These are phyloP conservation scores for Crossocerus cetratus DNA, from an alignment of 2,888 invertebrate species.

Conservation along the genomic window DNA sequence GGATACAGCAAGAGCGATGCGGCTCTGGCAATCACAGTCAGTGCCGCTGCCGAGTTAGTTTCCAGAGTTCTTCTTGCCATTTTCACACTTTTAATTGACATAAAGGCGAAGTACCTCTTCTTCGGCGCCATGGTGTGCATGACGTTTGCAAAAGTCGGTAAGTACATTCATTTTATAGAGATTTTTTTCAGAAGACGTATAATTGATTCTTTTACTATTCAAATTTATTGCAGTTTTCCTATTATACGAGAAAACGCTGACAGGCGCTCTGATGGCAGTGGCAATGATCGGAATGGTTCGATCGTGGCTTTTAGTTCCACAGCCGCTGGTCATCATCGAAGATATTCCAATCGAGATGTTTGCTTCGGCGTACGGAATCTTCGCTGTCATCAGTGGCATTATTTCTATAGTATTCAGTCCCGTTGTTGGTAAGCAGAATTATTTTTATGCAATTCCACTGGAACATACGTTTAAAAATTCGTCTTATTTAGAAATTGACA, in stretches of 20 bases:
- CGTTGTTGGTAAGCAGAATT: conserved; percentile 80
- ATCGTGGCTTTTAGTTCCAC: conserved; percentile 84
- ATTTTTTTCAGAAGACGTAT: not conserved
- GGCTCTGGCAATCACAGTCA: conserved; percentile 84
- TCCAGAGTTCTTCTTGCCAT: conserved; percentile 82
- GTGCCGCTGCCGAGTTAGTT: conserved; percentile 83
- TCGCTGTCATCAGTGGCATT: conserved; percentile 84
- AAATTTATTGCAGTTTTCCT: conserved; percentile 78
- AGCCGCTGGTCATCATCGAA: conserved; percentile 85
- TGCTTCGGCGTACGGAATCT: conserved; percentile 85
- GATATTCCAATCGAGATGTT: conserved; percentile 83
- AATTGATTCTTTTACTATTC: no score
- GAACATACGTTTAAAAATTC: not conserved
- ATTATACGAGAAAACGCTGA: conserved; percentile 79
- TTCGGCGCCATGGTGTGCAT: conserved; percentile 82
- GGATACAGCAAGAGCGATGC: conserved; percentile 81
- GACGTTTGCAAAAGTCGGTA: conserved; percentile 84
- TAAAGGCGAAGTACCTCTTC: conserved; percentile 83
- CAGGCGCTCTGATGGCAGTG: conserved; percentile 80
- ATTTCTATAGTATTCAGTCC: conserved; percentile 84
- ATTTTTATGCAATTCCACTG: not conserved
- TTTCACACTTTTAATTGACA: conserved; percentile 80
- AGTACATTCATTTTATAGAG: no score
- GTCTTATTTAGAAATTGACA: not conserved
- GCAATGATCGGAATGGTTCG: conserved; percentile 83